Base-by-base conservation (phyloP, 2,888 invertebrate species). In the Smittia sp. region DNA sequence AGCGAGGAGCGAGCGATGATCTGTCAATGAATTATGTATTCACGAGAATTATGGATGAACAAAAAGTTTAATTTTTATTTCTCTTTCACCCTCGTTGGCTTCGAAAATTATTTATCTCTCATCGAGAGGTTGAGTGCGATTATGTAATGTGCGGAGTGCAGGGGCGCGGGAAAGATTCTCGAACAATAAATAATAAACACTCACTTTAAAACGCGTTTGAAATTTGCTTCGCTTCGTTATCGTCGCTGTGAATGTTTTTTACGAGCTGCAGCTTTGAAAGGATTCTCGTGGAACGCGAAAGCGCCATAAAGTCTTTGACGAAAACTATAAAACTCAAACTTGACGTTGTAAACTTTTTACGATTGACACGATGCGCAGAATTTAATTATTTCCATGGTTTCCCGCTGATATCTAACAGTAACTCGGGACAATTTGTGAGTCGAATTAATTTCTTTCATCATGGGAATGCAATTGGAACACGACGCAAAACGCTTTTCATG, bases 161-260 rank as follows among this genome's bases (percentile, higher is more conserved):
- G n/a, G 58, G 9, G 18, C 15, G 20, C 4, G 18, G 22, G 7
- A 20, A 58, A 18, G 1, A 58, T 58, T 69, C 20, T 69, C 46
- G 52, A 68, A 69, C 54, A 69, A 69, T 69, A 69, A 69, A 69
- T 69, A 69, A 69, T 69, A 69, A 69, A 69, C 69, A 54, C 69
- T 69, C 69, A 69, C 52, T 69, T 69, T 54, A 69, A 69, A 69
- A 15, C 69, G 69, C 69, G 41, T 52, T 67, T 25, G 15, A 54
- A 54, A 69, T 69, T 69, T 41, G 69, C 18, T 54, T 0, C 41
- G 69, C 69, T 69, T 69, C 52, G 54, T 69, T 69, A 69, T 69
- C 69, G 54, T 22, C 9, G n/a, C 11, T 58, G 18, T 18, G 22
- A 20, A 22, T 52, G 69, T 15, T 15, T 69, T 69, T 69, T 54